Evolutionary conservation across 2,113 vertebrate genomes (phyloP).

Genomic region (Pelvicachromis taeniatus): DNA sequence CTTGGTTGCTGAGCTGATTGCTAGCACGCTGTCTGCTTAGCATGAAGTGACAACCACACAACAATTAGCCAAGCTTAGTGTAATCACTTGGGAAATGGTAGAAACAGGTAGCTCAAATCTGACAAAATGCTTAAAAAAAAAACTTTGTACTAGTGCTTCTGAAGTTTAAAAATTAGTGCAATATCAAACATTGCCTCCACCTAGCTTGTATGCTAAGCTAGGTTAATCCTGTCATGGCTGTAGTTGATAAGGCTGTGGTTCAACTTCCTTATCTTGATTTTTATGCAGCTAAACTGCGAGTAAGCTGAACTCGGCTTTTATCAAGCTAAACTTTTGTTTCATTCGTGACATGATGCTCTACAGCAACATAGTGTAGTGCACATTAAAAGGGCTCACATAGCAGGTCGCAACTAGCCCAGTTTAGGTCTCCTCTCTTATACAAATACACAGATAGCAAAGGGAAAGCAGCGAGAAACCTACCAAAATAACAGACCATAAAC

Average conservation of each 20-base stretch:
- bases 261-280: background rate
- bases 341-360: background rate
- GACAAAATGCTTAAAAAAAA: background rate
- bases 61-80: background rate
- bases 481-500: slow-evolving; percentile 53
- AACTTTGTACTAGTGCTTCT: background rate
- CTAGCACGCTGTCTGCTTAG: background rate
- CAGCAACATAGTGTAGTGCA: background rate
- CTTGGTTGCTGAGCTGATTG: background rate
- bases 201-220: background rate
- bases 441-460: slow-evolving; percentile 25
- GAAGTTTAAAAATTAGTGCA: background rate
- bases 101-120: background rate
- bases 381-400: background rate
- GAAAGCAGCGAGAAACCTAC: slow-evolving; percentile 37
- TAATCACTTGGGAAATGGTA: background rate
- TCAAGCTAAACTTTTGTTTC: background rate
- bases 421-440: slow-evolving; percentile 33
- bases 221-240: background rate
- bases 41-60: background rate
- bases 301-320: background rate
- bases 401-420: background rate
- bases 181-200: background rate
- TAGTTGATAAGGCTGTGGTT: background rate
- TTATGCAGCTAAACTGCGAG: background rate